Percentiles rank a stretch among this genome's conserved stretches.
phyloP scores from a whole-genome alignment of 1,140 invertebrate genomes.

The Phenacoccus solenopsis region DNA sequence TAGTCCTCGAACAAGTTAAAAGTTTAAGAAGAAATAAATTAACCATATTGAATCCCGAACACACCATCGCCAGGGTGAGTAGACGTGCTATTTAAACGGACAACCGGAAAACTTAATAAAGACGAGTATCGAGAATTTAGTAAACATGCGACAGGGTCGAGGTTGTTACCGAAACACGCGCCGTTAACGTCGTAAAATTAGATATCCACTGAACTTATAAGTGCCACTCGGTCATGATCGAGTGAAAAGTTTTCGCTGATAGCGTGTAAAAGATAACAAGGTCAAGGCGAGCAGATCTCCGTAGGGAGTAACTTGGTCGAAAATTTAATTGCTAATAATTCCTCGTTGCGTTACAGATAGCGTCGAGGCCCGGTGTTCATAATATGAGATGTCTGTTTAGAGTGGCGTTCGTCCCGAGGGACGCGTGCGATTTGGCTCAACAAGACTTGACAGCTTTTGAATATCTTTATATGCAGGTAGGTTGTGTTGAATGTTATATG shows the following conservation, averaged over 20 bases:
- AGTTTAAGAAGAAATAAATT: slow-evolving; percentile 69
- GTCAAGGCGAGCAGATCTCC: too few species aligned
- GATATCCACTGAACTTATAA: too few species aligned
- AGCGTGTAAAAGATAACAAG: too few species aligned
- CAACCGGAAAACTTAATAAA: too few species aligned
- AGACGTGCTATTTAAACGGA: too few species aligned
- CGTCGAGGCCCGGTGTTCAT: slow-evolving; percentile 70
- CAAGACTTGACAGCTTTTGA: slow-evolving; percentile 73
- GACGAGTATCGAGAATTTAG: too few species aligned
- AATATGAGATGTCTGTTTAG: slow-evolving; percentile 79
- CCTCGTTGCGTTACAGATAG: slow-evolving; percentile 49
- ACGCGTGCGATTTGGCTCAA: slow-evolving; percentile 66
- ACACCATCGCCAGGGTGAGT: slow-evolving; percentile 68
- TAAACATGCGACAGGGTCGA: too few species aligned
- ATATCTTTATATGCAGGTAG: slow-evolving; percentile 69
- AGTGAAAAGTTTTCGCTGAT: too few species aligned
- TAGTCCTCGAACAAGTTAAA: slow-evolving; percentile 83
- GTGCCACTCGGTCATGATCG: too few species aligned
- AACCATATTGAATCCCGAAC: slow-evolving; percentile 66
- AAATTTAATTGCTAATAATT: background rate
- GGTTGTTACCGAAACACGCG: too few species aligned
- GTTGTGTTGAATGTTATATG: slow-evolving; percentile 18
- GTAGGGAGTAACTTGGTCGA: too few species aligned
- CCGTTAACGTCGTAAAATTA: too few species aligned
- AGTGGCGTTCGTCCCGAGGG: slow-evolving; percentile 72